A percentile compares a stretch with the other conserved stretches of the same genome.
Evolutionary conservation across 1,140 invertebrate species (phyloP).

Genomic region (Aradophagus sp.): DNA sequence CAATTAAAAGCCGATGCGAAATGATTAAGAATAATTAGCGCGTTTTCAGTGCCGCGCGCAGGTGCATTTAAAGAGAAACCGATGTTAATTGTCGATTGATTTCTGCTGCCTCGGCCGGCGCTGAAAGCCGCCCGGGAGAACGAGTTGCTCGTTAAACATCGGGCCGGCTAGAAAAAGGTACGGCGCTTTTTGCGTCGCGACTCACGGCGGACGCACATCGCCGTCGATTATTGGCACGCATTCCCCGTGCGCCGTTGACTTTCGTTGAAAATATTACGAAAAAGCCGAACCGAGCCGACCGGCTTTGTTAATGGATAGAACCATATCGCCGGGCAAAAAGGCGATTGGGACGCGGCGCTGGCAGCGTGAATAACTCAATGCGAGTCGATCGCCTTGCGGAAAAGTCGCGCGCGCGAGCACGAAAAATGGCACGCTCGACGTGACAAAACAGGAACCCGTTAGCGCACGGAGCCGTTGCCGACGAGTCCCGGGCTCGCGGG

Average conservation of each 20-base stretch:
- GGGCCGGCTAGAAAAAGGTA: slow-evolving; percentile 32
- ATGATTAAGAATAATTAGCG: slow-evolving; percentile 50
- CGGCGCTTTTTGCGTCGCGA: no score
- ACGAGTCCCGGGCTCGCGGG: slow-evolving; percentile 43
- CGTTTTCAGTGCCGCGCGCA: slow-evolving; percentile 19
- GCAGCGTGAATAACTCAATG: slow-evolving; percentile 29
- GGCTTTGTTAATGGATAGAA: slow-evolving; percentile 35
- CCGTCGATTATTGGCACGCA: slow-evolving; percentile 51
- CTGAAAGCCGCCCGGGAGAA: slow-evolving; percentile 32
- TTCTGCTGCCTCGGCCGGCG: slow-evolving; percentile 28
- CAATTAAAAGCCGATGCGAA: slow-evolving; percentile 47
- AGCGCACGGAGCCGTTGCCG: slow-evolving; percentile 53
- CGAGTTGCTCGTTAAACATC: slow-evolving; percentile 41
- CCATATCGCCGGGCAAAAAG: slow-evolving; percentile 11
- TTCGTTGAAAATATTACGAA: slow-evolving; percentile 34
- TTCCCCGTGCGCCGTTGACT: slow-evolving; percentile 17
- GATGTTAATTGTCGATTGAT: slow-evolving; percentile 55
- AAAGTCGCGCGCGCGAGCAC: slow-evolving; percentile 1
- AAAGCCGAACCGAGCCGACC: slow-evolving; percentile 26
- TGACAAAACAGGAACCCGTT: slow-evolving; percentile 60
- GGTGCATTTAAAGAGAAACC: slow-evolving; percentile 41
- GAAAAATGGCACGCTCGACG: slow-evolving; percentile 10
- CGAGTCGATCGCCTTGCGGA: neutral
- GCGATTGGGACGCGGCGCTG: neutral
- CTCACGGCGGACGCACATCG: no score